Percentiles rank a stretch among this genome's conserved stretches.
Evolutionary conservation across 2,113 vertebrate species (phyloP).

Genomic region (Callithrix jacchus): DNA sequence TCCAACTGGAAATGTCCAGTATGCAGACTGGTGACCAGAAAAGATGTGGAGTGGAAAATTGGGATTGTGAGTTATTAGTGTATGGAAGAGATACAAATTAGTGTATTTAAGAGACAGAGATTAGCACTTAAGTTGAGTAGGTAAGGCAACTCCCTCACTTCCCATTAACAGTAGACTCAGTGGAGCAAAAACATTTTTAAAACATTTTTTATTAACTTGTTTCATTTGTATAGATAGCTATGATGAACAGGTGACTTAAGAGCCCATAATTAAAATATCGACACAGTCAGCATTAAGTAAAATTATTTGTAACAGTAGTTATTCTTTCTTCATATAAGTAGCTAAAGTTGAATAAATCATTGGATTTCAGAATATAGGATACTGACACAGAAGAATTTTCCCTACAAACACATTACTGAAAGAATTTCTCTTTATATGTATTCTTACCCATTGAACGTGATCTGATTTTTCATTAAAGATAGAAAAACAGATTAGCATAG

Average conservation of each 20-base stretch:
- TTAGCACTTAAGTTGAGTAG: background rate
- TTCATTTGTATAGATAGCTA: background rate
- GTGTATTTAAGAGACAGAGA: background rate
- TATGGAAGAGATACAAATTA: background rate
- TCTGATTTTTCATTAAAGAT: conserved; percentile 17
- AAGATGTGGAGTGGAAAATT: background rate
- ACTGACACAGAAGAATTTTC: background rate
- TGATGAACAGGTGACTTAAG: background rate
- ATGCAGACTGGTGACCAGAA: background rate
- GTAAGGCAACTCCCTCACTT: background rate
- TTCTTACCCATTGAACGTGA: background rate
- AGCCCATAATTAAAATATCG: background rate
- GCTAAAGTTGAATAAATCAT: background rate
- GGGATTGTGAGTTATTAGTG: background rate
- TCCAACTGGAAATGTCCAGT: background rate
- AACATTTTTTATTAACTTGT: conserved; percentile 21
- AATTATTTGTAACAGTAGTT: background rate
- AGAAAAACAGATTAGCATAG: background rate
- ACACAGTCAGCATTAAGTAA: background rate
- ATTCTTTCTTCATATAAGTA: background rate
- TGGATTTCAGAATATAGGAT: background rate
- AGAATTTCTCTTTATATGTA: background rate
- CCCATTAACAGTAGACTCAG: background rate
- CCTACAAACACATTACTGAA: background rate
- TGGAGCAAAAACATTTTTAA: background rate